Base-by-base conservation (phyloP, 2,888 invertebrate species). In the Drosophila algonquin region DNA sequence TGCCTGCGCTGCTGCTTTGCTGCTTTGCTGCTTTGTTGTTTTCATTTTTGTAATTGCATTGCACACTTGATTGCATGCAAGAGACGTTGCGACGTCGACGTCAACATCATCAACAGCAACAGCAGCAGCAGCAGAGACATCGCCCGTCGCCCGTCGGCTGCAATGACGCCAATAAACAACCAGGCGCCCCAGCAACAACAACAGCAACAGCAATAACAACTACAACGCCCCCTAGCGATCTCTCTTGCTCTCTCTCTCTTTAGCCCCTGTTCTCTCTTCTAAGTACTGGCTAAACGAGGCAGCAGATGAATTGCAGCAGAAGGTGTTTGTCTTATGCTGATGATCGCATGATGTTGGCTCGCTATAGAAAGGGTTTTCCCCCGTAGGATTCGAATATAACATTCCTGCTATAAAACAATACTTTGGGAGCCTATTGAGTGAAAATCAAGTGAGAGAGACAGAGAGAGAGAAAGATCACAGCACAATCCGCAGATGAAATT, bases 21-120 rank as follows among this genome's bases (percentile, higher is more conserved):
- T 68, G 18, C 57, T 76, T 52, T 73, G 57, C n/a, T 68, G 18
- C 57, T 76, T 56, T 73, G 57, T 45, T 60, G 59, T 67, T 60
- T 81, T 76, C 55, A 77, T 89, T 83, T 89, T 85, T 87, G 74
- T 79, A 83, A 87, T 85, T 85, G 80, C 89, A 79, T 79, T 82
- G 88, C 87, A 86, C 78, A 80, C 78, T 88, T 80, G 84, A 88
- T 88, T 88, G 89, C 89, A 72, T 77, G 70, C 62, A 61, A 50
- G 67, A 65, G 57, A 57, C 55, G 48, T 48, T 55, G 30, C 53
- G n/a, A 18, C 68, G 54, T 35, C 58, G 44, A 54, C 73, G 40
- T 48, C 54, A 51, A 53, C 72, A 52, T 61, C 64, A 48, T 18
- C 67, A 24, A 27, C 61, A 18, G 16, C 71, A 24, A 21, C 61